These are phyloP conservation scores for Pelvicachromis taeniatus DNA, from an alignment of 2,113 vertebrate species.

Conservation along the genomic window DNA sequence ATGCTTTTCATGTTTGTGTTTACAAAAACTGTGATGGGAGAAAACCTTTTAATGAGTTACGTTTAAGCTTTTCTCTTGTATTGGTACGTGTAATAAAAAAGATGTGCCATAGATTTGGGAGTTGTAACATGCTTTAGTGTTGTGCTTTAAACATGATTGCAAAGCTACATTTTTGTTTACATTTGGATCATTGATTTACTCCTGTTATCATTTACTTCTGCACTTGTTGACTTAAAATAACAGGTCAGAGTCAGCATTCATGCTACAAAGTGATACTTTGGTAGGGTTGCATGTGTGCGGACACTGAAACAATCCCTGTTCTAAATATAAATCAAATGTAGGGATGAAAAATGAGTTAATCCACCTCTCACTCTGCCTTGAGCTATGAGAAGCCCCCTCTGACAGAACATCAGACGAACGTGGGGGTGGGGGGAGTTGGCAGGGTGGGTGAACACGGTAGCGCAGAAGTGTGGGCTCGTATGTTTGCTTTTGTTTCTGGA, in stretches of 20 bases:
- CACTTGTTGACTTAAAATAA: neutral
- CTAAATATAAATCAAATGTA: slow-evolving; percentile 40
- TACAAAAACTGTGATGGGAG: neutral
- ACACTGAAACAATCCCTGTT: neutral
- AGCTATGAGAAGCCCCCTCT: slow-evolving; percentile 34
- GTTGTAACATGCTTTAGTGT: neutral
- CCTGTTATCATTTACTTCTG: neutral
- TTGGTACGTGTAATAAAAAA: neutral
- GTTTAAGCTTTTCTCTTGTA: neutral
- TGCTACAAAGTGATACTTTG: neutral
- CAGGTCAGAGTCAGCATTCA: neutral
- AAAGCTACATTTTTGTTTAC: neutral
- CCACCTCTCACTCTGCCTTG: slow-evolving; percentile 7
- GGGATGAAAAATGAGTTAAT: slow-evolving; percentile 43
- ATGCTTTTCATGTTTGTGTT: neutral
- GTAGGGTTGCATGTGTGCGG: neutral
- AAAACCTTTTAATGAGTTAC: neutral
- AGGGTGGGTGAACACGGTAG: slow-evolving; percentile 32
- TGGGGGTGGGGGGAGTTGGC: neutral
- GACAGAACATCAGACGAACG: slow-evolving; percentile 36
- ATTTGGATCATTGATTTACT: neutral
- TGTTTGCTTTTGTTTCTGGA: slow-evolving; percentile 33
- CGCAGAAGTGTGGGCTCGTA: neutral
- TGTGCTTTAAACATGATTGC: neutral
- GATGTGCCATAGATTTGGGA: neutral